Evolutionary conservation across 2,797 vertebrate species (phyloP).

Genomic region (Rhynchotus rufescens): DNA sequence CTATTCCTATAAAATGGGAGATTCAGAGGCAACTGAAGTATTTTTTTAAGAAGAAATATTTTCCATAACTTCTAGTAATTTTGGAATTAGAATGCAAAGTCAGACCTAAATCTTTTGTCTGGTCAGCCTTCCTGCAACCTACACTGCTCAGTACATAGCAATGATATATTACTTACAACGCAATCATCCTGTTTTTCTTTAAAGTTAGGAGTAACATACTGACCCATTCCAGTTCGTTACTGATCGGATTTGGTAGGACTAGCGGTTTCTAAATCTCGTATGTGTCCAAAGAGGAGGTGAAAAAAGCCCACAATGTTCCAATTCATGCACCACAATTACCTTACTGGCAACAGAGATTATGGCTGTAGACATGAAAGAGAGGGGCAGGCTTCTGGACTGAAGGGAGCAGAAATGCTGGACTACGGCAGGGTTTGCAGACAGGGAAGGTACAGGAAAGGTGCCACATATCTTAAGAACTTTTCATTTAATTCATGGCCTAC

Average conservation of each 20-base stretch:
- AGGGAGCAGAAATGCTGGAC: not conserved
- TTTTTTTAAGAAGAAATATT: not conserved
- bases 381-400: not conserved
- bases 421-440: not conserved
- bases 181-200: not conserved
- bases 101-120: not conserved
- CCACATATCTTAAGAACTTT: not conserved
- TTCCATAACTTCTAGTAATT: not conserved
- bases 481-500: not conserved
- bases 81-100: slow-evolving; percentile 20
- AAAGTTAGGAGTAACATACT: not conserved
- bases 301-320: not conserved
- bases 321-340: not conserved
- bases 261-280: not conserved
- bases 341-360: not conserved
- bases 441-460: not conserved
- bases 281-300: not conserved
- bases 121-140: not conserved
- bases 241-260: not conserved
- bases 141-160: not conserved
- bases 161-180: not conserved
- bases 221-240: not conserved
- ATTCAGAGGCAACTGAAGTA: slow-evolving; percentile 24
- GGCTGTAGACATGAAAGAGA: not conserved
- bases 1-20: slow-evolving; percentile 1